Percentiles rank a stretch among this genome's conserved stretches.
These are phyloP conservation scores for Erannis defoliaria DNA, from an alignment of 2,888 invertebrate genomes.

Conservation along the genomic window DNA sequence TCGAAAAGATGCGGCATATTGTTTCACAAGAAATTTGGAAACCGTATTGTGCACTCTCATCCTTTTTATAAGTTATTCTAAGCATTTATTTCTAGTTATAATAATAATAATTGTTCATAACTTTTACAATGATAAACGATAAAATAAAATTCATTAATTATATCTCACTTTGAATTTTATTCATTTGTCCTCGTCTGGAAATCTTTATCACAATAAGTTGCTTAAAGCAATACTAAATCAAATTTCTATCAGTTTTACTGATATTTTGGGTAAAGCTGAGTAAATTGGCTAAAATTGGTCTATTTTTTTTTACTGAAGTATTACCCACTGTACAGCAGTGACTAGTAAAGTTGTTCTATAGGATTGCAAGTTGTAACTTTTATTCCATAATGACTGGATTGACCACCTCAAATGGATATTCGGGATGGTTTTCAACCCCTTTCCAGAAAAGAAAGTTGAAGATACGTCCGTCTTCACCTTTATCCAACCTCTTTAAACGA, in stretches of 20 bases:
- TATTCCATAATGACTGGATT: constrained; percentile 9
- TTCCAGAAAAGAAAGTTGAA: constrained; percentile 90
- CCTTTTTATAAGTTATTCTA: not conserved
- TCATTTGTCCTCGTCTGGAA: constrained; percentile 35
- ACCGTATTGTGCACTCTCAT: not conserved
- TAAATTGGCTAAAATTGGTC: not conserved
- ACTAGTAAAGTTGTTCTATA: constrained; percentile 46
- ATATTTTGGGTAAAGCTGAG: constrained; percentile 31
- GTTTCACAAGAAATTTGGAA: not conserved
- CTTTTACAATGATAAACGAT: constrained; percentile 6
- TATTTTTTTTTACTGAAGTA: not conserved
- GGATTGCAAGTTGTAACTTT: constrained; percentile 2
- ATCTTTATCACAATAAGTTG: constrained; percentile 36
- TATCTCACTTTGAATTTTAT: constrained; percentile 40
- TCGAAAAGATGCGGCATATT: too few species aligned
- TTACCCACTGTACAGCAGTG: constrained; percentile 40
- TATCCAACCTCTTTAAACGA: constrained; percentile 86
- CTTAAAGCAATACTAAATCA: constrained; percentile 38
- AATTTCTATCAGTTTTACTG: constrained; percentile 58
- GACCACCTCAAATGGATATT: constrained; percentile 87
- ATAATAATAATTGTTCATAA: not conserved
- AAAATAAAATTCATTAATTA: constrained; percentile 29
- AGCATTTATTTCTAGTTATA: constrained; percentile 12
- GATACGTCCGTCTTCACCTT: constrained; percentile 88
- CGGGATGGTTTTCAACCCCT: constrained; percentile 89